A percentile compares a stretch with the other conserved stretches of the same genome.
Conservation (phyloP, 1,140 invertebrate species). For the Drosophila ananassae region DNA sequence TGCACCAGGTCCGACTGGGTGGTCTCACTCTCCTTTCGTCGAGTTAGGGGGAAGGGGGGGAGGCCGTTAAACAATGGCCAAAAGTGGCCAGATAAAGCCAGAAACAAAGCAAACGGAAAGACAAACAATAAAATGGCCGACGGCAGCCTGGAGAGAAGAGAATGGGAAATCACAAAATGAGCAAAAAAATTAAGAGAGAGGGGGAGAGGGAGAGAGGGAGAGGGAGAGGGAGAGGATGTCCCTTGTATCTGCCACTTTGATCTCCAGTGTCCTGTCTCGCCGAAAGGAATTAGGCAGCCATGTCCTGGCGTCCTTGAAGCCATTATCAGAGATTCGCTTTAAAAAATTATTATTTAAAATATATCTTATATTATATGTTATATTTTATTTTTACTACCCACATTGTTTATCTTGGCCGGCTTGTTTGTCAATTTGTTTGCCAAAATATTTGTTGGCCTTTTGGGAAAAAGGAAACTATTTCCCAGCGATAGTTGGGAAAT, state of each 20-base stretch:
- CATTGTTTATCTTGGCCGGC: conserved; percentile 32
- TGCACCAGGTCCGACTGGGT: too few species aligned
- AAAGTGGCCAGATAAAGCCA: conserved; percentile 70
- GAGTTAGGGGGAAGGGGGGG: neutral
- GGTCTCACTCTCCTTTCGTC: too few species aligned
- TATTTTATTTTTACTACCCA: conserved; percentile 5
- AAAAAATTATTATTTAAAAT: too few species aligned
- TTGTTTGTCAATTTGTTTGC: conserved; percentile 48
- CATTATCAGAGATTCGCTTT: conserved; percentile 4
- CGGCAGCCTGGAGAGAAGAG: conserved; percentile 34
- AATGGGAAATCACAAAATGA: conserved; percentile 62
- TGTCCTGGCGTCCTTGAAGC: conserved; percentile 36
- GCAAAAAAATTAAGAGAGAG: conserved; percentile 18
- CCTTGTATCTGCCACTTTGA: conserved; percentile 22
- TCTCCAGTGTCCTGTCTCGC: conserved; percentile 6
- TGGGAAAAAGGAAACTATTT: too few species aligned
- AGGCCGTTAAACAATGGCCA: conserved; percentile 70
- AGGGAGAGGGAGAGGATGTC: too few species aligned
- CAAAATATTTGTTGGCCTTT: conserved; percentile 47
- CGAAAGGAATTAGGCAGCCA: neutral
- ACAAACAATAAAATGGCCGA: conserved; percentile 70
- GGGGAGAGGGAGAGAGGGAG: too few species aligned
- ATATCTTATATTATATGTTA: neutral
- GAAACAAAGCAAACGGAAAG: conserved; percentile 46
- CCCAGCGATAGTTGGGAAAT: too few species aligned